These are phyloP conservation scores for Hylia prasina DNA, from an alignment of 2,113 vertebrate species.

Conservation along the genomic window DNA sequence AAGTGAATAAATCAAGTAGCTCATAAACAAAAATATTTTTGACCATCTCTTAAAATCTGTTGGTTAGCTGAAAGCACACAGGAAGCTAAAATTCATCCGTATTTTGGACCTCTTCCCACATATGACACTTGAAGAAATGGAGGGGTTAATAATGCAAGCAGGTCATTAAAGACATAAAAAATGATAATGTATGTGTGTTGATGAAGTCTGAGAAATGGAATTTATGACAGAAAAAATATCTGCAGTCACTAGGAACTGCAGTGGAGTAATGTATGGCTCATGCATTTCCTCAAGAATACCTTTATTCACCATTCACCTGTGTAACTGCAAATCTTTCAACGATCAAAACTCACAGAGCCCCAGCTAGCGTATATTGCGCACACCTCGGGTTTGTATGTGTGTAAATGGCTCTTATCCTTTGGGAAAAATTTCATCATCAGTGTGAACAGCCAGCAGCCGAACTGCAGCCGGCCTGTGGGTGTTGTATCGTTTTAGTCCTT, in stretches of 20 bases:
- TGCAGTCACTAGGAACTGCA: background rate
- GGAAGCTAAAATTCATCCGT: background rate
- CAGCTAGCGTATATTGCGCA: background rate
- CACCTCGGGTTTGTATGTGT: accelerated
- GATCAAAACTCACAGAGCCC: background rate
- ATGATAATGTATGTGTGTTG: background rate
- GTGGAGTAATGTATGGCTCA: background rate
- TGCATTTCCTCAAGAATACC: background rate
- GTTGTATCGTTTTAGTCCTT: background rate
- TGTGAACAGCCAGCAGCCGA: background rate
- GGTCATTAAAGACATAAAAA: background rate
- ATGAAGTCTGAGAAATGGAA: background rate
- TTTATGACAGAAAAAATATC: background rate
- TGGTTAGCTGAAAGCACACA: background rate
- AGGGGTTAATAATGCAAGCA: background rate
- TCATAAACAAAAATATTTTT: background rate
- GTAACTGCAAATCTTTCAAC: background rate
- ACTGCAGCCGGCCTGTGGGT: background rate
- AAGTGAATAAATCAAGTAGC: background rate
- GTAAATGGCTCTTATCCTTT: background rate
- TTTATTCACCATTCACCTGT: background rate
- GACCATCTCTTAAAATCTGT: background rate
- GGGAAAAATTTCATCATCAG: background rate
- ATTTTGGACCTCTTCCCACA: background rate
- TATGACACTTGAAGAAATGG: background rate